Evolutionary conservation across 1,140 invertebrate genomes (phyloP).

Genomic region (Catajapyx aquilonaris): DNA sequence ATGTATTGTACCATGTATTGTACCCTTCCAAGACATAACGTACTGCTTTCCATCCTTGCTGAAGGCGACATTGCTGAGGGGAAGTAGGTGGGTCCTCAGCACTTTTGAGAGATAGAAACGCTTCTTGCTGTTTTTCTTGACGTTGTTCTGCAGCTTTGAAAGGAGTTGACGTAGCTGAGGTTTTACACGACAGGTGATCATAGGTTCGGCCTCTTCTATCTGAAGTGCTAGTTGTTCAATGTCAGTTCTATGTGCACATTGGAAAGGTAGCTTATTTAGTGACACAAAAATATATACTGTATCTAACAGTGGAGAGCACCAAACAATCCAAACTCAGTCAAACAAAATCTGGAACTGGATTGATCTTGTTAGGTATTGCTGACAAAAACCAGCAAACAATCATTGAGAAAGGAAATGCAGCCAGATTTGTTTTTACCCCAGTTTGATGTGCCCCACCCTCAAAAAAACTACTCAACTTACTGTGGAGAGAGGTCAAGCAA

Average conservation of each 20-base stretch:
- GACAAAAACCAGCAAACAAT: too few relatives aligned
- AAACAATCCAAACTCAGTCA: too few relatives aligned
- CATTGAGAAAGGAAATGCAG: too few relatives aligned
- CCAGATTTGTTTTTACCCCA: too few relatives aligned
- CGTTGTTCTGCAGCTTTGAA: conserved; percentile 25
- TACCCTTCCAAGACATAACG: conserved; percentile 4
- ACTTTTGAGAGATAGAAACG: conserved; percentile 41
- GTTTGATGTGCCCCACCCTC: too few relatives aligned
- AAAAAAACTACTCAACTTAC: too few relatives aligned
- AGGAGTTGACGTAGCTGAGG: conserved; percentile 29
- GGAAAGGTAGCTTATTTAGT: neutral
- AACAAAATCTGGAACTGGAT: too few relatives aligned
- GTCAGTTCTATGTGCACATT: conserved; percentile 26
- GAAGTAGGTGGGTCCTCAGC: conserved; percentile 49
- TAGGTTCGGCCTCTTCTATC: conserved; percentile 25
- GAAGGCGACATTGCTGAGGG: conserved; percentile 55
- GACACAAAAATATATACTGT: too few relatives aligned
- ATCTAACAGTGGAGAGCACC: too few relatives aligned
- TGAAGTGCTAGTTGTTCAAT: conserved; percentile 25
- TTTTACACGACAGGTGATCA: conserved; percentile 29
- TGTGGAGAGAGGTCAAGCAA: too few relatives aligned
- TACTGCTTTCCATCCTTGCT: conserved; percentile 41
- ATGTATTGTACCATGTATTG: neutral
- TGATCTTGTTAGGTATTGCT: too few relatives aligned
- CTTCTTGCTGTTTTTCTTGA: conserved; percentile 28